phyloP scores from a whole-genome alignment of 2,888 invertebrate genomes.

The Copidosoma aretas region DNA sequence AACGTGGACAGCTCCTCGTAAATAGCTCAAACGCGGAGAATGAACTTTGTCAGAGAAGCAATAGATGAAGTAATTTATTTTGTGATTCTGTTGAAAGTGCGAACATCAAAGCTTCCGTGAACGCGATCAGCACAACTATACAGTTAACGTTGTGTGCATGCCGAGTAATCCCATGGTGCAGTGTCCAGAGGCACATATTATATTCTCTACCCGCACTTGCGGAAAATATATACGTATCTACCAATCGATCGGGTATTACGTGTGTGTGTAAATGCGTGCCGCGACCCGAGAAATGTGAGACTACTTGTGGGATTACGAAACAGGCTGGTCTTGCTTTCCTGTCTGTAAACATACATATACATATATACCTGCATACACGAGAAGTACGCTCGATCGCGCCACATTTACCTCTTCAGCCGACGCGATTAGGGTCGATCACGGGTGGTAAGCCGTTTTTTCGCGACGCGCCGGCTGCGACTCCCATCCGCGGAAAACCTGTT shows the following conservation, averaged over 20 bases:
- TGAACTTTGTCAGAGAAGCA: not conserved
- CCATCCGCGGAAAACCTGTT: constrained; percentile 12
- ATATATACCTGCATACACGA: no score
- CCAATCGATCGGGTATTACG: constrained; percentile 7
- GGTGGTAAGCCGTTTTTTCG: constrained; percentile 1
- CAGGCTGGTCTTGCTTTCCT: not conserved
- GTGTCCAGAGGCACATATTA: no score
- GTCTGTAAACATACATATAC: no score
- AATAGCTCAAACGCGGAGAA: no score
- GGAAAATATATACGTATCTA: not conserved
- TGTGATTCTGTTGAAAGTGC: constrained; percentile 14
- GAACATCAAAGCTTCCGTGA: not conserved
- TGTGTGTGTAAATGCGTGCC: no score
- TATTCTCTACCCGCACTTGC: no score
- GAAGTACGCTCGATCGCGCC: no score
- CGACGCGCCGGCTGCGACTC: constrained; percentile 7
- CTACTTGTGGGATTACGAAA: constrained; percentile 39
- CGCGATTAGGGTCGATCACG: no score
- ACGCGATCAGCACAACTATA: not conserved
- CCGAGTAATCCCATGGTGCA: no score
- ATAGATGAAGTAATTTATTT: constrained; percentile 5
- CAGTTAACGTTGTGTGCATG: no score
- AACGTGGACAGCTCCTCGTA: no score
- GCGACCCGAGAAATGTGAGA: constrained; percentile 40
- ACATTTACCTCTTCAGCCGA: no score